Evolutionary conservation across 2,888 invertebrate species (phyloP).

Genomic region (Thecophora atra): DNA sequence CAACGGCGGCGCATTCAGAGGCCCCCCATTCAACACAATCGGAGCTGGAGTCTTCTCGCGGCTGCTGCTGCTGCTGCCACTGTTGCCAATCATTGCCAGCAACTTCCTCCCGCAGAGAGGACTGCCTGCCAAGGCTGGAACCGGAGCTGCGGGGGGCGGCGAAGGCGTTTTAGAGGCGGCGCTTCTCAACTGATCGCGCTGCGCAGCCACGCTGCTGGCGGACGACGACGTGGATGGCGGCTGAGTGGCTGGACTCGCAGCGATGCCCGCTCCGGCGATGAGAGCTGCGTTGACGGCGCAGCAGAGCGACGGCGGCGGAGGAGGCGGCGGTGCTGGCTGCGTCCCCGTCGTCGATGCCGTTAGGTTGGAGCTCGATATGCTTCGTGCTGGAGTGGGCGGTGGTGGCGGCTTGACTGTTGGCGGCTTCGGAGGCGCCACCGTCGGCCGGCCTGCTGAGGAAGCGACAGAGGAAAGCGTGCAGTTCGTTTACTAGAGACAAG

Average conservation of each 20-base stretch:
- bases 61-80: slow-evolving; percentile 28
- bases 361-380: slow-evolving; percentile 64
- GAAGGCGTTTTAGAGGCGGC: slow-evolving; percentile 50
- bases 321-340: slow-evolving; percentile 23
- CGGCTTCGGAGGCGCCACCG: slow-evolving; percentile 60
- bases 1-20: slow-evolving; percentile 61
- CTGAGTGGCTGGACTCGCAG: slow-evolving; percentile 51
- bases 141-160: slow-evolving; percentile 51
- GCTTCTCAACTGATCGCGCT: slow-evolving; percentile 64
- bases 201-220: slow-evolving; percentile 59
- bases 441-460: slow-evolving; percentile 59
- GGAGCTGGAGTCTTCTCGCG: slow-evolving; percentile 55
- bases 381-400: slow-evolving; percentile 65
- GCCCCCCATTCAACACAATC: slow-evolving; percentile 58
- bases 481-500: too few relatives aligned
- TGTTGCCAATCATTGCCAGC: slow-evolving; percentile 35
- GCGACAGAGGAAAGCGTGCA: background rate
- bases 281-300: slow-evolving; percentile 57
- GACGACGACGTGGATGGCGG: slow-evolving; percentile 56
- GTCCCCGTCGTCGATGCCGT: background rate
- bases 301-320: slow-evolving; percentile 45
- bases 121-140: slow-evolving; percentile 47
- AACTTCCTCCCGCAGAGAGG: slow-evolving; percentile 47
- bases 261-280: slow-evolving; percentile 47
- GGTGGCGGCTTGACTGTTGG: slow-evolving; percentile 65